These are phyloP conservation scores for Imbricaverruca yamaguchii DNA, from an alignment of 2,888 invertebrate species.

Conservation along the genomic window DNA sequence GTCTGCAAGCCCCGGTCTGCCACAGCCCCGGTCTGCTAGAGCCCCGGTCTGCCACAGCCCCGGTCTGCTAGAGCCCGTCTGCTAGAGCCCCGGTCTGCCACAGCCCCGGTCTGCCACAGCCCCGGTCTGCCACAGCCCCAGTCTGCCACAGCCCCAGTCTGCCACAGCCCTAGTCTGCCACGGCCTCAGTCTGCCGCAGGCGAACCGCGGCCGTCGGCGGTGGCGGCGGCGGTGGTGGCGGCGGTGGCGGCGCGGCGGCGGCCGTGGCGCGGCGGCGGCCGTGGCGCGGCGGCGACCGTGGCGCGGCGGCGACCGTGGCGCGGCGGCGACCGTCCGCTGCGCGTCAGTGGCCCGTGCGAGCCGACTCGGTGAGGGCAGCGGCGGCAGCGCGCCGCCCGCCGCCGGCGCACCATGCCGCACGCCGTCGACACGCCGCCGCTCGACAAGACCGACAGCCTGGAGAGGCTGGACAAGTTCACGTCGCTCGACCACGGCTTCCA, in stretches of 20 bases:
- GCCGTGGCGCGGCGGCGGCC: background rate
- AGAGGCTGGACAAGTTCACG: conserved; percentile 18
- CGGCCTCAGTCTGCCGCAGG: background rate
- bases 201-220: background rate
- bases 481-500: conserved; percentile 19
- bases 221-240: background rate
- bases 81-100: too few species aligned
- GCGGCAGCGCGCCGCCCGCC: background rate
- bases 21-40: too few species aligned
- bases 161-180: too few species aligned
- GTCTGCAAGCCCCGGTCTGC: too few species aligned
- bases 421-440: background rate
- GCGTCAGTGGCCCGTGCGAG: background rate
- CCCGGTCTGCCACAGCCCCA: too few species aligned
- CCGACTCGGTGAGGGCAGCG: background rate
- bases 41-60: too few species aligned
- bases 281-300: background rate
- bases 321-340: background rate
- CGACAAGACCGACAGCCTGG: conserved; percentile 6
- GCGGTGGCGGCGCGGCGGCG: too few species aligned
- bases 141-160: too few species aligned
- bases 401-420: background rate
- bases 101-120: too few species aligned
- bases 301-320: background rate
- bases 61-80: too few species aligned